A percentile compares a stretch with the other conserved stretches of the same genome.
Evolutionary conservation across 2,113 vertebrate species (phyloP).

Genomic region (Protomyctophum bolini): DNA sequence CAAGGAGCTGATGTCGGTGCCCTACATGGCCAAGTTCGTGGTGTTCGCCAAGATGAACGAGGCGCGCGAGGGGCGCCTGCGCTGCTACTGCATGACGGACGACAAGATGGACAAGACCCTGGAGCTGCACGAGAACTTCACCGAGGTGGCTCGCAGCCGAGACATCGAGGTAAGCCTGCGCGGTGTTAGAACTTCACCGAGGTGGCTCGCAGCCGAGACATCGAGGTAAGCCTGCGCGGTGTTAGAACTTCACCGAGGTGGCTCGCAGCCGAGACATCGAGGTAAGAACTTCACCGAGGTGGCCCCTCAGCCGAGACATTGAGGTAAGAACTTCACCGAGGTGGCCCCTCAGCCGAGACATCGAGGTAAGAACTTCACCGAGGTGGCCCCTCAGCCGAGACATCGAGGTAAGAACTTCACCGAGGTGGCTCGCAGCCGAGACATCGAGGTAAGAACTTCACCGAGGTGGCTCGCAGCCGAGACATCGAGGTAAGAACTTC

Average conservation of each 20-base stretch:
- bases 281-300: conserved; percentile 80
- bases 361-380: conserved; percentile 97
- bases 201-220: conserved; percentile 95
- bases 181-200: conserved; percentile 79
- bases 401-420: conserved; percentile 98
- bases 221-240: conserved; percentile 83
- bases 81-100: conserved; percentile 98
- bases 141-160: conserved; percentile 93
- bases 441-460: conserved; percentile 99
- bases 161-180: conserved; percentile 90
- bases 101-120: conserved; percentile 98
- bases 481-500: conserved; percentile 99
- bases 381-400: conserved; percentile 96
- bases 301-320: no score
- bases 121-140: conserved; percentile 97
- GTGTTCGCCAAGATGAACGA: conserved; percentile 98
- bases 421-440: conserved; percentile 94
- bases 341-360: conserved; percentile 96
- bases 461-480: conserved; percentile 93
- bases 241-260: conserved; percentile 96
- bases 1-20: conserved; percentile 90
- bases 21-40: conserved; percentile 98
- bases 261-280: conserved; percentile 97
- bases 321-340: conserved; percentile 95
- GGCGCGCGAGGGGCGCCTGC: conserved; percentile 89